These are phyloP conservation scores for Cygnus buccinator DNA, from an alignment of 2,113 vertebrate species.

Conservation along the genomic window DNA sequence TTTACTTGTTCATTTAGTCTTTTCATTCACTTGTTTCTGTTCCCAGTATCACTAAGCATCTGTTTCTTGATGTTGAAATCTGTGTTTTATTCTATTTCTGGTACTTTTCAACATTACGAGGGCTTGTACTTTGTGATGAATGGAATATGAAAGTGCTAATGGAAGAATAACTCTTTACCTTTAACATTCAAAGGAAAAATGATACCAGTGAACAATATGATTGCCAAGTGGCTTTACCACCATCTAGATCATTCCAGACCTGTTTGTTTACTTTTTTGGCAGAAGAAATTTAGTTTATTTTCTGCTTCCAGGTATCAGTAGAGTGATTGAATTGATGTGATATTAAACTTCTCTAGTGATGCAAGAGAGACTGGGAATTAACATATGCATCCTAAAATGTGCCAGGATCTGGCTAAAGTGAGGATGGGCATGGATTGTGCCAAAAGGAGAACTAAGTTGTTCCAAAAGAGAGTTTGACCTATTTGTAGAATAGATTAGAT, in stretches of 20 bases:
- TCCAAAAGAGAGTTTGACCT: not conserved
- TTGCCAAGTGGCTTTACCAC: not conserved
- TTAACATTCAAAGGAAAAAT: slow-evolving; percentile 9
- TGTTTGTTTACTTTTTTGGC: not conserved
- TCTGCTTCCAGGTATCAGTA: not conserved
- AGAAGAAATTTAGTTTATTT: not conserved
- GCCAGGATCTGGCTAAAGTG: not conserved
- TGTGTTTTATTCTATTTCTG: slow-evolving; percentile 5
- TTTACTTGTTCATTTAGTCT: not conserved
- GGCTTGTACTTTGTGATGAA: not conserved
- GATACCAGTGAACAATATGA: not conserved
- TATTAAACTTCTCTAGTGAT: not conserved
- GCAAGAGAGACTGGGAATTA: not conserved
- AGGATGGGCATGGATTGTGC: not conserved
- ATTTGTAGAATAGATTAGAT: not conserved
- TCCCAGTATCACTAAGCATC: not conserved
- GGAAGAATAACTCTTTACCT: not conserved
- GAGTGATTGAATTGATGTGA: not conserved
- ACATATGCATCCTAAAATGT: not conserved
- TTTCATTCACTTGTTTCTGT: not conserved
- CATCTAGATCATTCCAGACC: not conserved
- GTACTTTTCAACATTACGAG: not conserved
- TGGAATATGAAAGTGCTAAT: not conserved
- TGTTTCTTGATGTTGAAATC: not conserved
- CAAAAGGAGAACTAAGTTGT: not conserved